Conservation (phyloP, 2,797 vertebrate genomes). For the Coregonus suidteri region DNA sequence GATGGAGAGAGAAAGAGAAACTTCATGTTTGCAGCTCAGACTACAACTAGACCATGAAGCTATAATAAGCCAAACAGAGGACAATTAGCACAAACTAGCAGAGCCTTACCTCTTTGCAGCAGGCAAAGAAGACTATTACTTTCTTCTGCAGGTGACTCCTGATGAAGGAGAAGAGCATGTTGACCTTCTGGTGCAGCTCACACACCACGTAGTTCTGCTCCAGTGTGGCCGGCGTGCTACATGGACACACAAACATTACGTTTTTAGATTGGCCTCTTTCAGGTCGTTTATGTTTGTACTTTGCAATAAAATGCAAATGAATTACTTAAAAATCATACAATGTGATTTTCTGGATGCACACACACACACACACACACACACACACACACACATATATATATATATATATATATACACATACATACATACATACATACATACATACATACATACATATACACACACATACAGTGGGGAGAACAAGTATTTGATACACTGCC, state of each 20-base stretch:
- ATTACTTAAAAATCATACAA: no score
- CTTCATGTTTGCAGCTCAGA: not conserved
- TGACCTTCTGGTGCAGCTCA: conserved; percentile 91
- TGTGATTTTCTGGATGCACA: no score
- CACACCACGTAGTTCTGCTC: conserved; percentile 94
- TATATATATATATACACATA: no score
- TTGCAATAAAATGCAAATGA: no score
- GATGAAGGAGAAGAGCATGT: conserved; percentile 92
- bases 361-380: no score
- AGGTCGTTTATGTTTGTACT: not conserved
- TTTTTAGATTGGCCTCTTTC: no score
- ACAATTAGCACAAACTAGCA: not conserved
- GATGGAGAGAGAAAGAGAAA: not conserved
- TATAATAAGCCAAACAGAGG: not conserved
- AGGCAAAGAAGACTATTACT: conserved; percentile 93
- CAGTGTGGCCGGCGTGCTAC: conserved; percentile 92
- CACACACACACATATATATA: no score
- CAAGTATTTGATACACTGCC: no score
- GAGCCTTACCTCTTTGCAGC: conserved; percentile 88
- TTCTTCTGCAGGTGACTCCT: conserved; percentile 92
- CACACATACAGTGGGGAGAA: no score
- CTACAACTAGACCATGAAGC: not conserved
- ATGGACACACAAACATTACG: not conserved
- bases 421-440: no score
- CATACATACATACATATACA: no score